phyloP scores from a whole-genome alignment of 1,140 invertebrate species.

The Camponotus floridanus region DNA sequence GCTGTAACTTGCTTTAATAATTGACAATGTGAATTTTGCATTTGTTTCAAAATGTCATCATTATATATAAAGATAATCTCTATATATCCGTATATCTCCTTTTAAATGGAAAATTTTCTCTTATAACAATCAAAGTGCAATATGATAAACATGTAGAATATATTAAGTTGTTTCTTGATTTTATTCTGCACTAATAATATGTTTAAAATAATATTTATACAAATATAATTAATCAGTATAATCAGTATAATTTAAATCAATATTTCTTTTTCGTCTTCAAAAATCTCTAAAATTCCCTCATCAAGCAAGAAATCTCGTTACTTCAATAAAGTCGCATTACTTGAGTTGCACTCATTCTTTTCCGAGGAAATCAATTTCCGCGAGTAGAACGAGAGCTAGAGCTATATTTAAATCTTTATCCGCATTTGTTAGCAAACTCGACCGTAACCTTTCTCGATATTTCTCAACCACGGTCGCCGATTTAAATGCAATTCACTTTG shows the following conservation, averaged over 20 bases:
- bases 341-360: constrained; percentile 30
- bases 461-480: constrained; percentile 37
- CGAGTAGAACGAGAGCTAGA: constrained; percentile 20
- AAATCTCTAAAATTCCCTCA: constrained; percentile 13
- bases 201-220: constrained; percentile 4
- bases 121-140: background rate
- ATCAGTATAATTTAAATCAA: background rate
- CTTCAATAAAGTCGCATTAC: constrained; percentile 44
- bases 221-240: background rate
- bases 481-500: constrained; percentile 48
- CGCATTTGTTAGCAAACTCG: constrained; percentile 53
- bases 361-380: constrained; percentile 49
- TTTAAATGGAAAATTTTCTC: background rate
- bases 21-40: background rate
- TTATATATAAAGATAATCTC: background rate
- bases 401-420: constrained; percentile 42
- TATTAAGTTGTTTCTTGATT: too few species aligned
- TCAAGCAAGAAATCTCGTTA: constrained; percentile 41
- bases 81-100: background rate
- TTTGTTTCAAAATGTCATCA: background rate
- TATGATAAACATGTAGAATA: background rate
- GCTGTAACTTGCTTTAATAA: background rate
- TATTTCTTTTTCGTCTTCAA: background rate
- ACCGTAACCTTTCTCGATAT: constrained; percentile 53
- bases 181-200: too few species aligned